Conservation (phyloP, 2,113 vertebrate species). For the Pituophis catenifer region DNA sequence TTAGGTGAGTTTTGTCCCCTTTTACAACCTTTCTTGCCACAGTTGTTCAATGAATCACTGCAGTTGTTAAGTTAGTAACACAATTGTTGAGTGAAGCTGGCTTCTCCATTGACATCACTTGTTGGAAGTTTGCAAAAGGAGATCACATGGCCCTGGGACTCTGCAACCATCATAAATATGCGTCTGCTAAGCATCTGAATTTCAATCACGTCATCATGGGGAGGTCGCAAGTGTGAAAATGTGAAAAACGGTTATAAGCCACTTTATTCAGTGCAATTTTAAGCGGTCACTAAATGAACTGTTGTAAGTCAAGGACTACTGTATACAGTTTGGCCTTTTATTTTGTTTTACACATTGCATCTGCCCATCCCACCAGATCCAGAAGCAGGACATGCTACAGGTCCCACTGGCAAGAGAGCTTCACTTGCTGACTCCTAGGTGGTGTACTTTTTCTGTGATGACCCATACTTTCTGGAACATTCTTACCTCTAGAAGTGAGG, state of each 20-base stretch:
- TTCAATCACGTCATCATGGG: background rate
- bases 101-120: background rate
- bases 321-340: background rate
- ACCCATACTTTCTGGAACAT: background rate
- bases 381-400: background rate
- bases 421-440: background rate
- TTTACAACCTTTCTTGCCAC: background rate
- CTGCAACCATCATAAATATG: background rate
- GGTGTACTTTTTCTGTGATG: background rate
- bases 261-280: background rate
- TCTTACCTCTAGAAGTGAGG: background rate
- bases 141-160: background rate
- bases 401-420: background rate
- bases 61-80: background rate
- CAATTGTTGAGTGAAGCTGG: background rate
- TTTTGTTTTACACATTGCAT: background rate
- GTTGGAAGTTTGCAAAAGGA: background rate
- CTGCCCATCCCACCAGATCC: background rate
- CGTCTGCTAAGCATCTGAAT: background rate
- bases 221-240: background rate
- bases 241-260: background rate
- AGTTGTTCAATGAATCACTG: background rate
- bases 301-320: background rate
- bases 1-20: background rate
- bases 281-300: background rate